phyloP scores from a whole-genome alignment of 2,888 invertebrate genomes.

The Sesia bembeciformis region DNA sequence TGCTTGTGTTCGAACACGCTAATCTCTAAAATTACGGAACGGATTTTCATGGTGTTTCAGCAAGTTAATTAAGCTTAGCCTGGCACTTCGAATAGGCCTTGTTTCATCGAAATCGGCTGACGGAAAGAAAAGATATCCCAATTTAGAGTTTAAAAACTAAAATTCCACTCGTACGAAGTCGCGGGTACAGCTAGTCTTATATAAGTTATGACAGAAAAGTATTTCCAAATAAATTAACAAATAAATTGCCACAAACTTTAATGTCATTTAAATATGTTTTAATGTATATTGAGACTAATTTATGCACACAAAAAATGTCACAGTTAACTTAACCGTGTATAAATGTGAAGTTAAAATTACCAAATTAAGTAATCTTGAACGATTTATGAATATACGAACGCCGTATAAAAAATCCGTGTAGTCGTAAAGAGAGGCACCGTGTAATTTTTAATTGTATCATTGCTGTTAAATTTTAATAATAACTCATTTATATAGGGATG shows the following conservation, averaged over 20 bases:
- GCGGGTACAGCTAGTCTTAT: too few species aligned
- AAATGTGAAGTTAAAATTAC: constrained; percentile 12
- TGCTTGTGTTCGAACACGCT: too few species aligned
- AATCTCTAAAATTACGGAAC: too few species aligned
- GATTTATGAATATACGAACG: constrained; percentile 15
- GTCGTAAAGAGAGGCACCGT: background rate
- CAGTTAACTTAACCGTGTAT: background rate
- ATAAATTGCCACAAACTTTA: constrained; percentile 1
- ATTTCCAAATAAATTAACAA: background rate
- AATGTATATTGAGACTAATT: constrained; percentile 2
- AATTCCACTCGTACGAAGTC: too few species aligned
- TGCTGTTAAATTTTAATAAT: background rate
- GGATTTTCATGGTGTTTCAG: too few species aligned
- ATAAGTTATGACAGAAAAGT: too few species aligned
- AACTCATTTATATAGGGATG: background rate
- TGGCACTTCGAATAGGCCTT: too few species aligned
- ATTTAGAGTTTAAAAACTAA: too few species aligned
- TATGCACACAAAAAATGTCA: background rate
- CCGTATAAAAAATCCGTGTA: background rate
- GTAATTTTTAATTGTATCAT: constrained; percentile 1
- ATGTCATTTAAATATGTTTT: constrained; percentile 4
- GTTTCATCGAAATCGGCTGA: too few species aligned
- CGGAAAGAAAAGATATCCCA: too few species aligned
- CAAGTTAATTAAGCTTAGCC: too few species aligned
- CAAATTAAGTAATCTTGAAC: constrained; percentile 21